Conservation (phyloP, 2,797 vertebrate genomes). For the Podarcis siculus region DNA sequence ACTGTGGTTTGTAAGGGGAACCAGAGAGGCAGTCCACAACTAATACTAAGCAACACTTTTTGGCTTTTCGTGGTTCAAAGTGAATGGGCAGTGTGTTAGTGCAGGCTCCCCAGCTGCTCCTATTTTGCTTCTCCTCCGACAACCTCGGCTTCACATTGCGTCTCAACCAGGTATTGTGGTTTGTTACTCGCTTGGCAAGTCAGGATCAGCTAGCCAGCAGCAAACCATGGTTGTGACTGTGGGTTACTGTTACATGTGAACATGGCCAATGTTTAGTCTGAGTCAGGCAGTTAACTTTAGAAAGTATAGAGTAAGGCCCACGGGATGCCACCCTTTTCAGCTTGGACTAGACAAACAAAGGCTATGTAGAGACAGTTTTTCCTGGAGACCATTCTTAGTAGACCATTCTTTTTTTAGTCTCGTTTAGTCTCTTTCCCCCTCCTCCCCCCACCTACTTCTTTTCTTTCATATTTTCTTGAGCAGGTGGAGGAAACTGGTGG, state of each 20-base stretch:
- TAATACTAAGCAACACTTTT: too few relatives aligned
- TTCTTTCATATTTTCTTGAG: neutral
- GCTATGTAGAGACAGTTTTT: conserved; percentile 33
- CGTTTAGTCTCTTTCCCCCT: neutral
- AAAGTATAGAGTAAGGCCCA: neutral
- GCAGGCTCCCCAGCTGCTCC: neutral
- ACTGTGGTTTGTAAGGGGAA: too few relatives aligned
- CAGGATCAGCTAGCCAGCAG: neutral
- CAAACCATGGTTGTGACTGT: neutral
- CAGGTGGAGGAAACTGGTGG: conserved; percentile 63
- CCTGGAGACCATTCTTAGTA: conserved; percentile 38
- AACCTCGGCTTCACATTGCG: neutral
- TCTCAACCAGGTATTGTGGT: neutral
- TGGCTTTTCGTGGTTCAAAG: too few relatives aligned
- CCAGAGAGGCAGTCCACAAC: too few relatives aligned
- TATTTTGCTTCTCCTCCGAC: neutral
- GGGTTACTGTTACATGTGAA: neutral
- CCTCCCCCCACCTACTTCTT: neutral
- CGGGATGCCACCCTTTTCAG: neutral
- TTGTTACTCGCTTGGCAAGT: neutral
- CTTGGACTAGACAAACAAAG: conserved; percentile 21
- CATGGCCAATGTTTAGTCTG: neutral
- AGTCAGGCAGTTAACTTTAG: neutral
- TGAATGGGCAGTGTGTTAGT: neutral
- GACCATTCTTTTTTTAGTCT: conserved; percentile 25